Evolutionary conservation across 2,113 vertebrate species (phyloP).

Genomic region (Fregata magnificens): DNA sequence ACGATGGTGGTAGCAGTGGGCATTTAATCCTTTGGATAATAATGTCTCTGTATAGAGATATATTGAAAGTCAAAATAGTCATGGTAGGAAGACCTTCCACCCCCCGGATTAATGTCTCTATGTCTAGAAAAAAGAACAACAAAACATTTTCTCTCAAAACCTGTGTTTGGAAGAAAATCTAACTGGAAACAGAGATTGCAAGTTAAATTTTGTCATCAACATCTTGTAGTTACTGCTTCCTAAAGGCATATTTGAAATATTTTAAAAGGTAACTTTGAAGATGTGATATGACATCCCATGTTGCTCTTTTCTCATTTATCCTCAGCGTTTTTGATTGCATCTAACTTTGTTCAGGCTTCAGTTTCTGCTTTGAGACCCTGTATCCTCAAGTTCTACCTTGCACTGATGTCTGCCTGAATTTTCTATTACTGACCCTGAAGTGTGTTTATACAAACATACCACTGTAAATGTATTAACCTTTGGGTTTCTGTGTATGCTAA

Average conservation of each 20-base stretch:
- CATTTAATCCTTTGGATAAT: neutral
- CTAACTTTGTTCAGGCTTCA: neutral
- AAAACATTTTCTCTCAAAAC: neutral
- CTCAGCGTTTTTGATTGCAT: neutral
- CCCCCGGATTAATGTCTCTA: neutral
- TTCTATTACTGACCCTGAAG: neutral
- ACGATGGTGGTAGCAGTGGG: neutral
- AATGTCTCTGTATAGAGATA: neutral
- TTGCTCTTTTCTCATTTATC: neutral
- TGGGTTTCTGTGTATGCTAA: neutral
- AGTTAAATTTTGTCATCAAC: neutral
- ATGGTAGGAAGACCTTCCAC: neutral
- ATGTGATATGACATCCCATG: neutral
- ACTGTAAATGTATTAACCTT: neutral
- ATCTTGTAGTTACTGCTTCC: neutral
- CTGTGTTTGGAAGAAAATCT: neutral
- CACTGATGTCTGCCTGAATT: conserved; percentile 3
- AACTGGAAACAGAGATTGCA: neutral
- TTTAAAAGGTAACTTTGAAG: neutral
- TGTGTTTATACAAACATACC: neutral
- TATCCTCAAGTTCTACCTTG: neutral
- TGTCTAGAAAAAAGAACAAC: neutral
- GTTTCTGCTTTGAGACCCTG: neutral
- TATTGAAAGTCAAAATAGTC: neutral
- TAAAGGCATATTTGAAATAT: neutral